Conservation (phyloP, 1,140 invertebrate genomes). For the Drosophila sulfurigaster region DNA sequence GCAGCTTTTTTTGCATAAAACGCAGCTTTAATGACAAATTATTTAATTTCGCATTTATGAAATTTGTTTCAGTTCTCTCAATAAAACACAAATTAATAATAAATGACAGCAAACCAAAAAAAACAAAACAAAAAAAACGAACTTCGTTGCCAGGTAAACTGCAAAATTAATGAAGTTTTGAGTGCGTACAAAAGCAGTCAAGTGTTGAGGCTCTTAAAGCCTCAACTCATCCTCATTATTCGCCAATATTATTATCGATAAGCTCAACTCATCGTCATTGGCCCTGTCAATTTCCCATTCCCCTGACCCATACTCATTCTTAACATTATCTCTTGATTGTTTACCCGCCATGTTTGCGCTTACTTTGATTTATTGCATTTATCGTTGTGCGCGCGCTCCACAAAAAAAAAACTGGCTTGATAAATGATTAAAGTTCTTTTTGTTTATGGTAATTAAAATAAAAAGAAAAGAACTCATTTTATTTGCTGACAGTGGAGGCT, state of each 20-base stretch:
- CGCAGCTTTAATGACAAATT: neutral
- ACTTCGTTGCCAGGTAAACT: neutral
- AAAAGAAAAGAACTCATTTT: slow-evolving; percentile 30
- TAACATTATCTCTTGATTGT: slow-evolving; percentile 49
- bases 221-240: slow-evolving; percentile 13
- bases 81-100: neutral
- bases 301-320: slow-evolving; percentile 21
- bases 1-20: too few species aligned
- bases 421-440: slow-evolving; percentile 78
- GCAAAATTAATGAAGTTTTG: slow-evolving; percentile 18
- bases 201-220: slow-evolving; percentile 8
- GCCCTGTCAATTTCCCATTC: neutral
- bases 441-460: slow-evolving; percentile 71
- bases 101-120: neutral
- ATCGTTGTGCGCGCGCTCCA: slow-evolving; percentile 19
- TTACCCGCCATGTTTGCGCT: slow-evolving; percentile 51
- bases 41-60: slow-evolving; percentile 3
- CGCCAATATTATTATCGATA: slow-evolving; percentile 13
- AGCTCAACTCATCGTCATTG: slow-evolving; percentile 26
- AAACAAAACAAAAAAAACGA: neutral
- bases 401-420: slow-evolving; percentile 45
- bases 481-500: slow-evolving; percentile 18
- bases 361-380: slow-evolving; percentile 75
- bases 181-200: slow-evolving; percentile 13
- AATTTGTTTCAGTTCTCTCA: neutral